A percentile compares a stretch with the other conserved stretches of the same genome.
Conservation (phyloP, 2,797 vertebrate genomes). For the Benthosema pterotum region DNA sequence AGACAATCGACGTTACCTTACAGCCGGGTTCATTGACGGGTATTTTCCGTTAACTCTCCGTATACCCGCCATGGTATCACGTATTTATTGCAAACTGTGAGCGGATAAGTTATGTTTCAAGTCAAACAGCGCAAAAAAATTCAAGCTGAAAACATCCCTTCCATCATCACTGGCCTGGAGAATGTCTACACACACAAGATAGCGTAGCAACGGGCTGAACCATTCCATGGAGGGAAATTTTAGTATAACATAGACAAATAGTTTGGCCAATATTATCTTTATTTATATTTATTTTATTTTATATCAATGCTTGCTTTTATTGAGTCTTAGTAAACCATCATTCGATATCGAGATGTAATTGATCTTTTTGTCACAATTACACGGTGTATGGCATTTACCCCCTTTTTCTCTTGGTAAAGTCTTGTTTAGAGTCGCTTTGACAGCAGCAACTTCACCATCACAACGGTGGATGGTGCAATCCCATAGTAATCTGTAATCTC, state of each 20-base stretch:
- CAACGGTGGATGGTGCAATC: conserved; percentile 63
- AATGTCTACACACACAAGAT: conserved; percentile 56
- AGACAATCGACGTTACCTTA: conserved; percentile 70
- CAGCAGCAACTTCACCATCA: conserved; percentile 28
- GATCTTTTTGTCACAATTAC: fast-evolving
- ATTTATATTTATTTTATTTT: too few species aligned
- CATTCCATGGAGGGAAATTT: conserved; percentile 42
- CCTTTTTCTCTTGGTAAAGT: conserved; percentile 11
- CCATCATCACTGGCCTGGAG: conserved; percentile 68
- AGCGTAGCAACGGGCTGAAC: conserved; percentile 77
- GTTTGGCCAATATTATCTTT: fast-evolving
- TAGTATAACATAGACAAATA: fast-evolving
- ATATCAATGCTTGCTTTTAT: background rate
- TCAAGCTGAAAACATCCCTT: conserved; percentile 51
- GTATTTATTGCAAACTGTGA: conserved; percentile 2
- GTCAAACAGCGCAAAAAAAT: conserved; percentile 1
- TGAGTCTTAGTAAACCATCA: background rate
- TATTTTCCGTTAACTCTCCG: conserved; percentile 69
- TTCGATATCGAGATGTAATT: fast-evolving
- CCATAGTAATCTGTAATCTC: conserved; percentile 30
- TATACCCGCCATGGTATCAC: conserved; percentile 71
- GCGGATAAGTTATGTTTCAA: conserved; percentile 20
- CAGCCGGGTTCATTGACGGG: conserved; percentile 70
- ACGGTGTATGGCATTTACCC: background rate
- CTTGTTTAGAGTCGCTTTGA: conserved; percentile 50